Conservation (phyloP, 2,888 invertebrate genomes). For the Pediacus dermestoides region DNA sequence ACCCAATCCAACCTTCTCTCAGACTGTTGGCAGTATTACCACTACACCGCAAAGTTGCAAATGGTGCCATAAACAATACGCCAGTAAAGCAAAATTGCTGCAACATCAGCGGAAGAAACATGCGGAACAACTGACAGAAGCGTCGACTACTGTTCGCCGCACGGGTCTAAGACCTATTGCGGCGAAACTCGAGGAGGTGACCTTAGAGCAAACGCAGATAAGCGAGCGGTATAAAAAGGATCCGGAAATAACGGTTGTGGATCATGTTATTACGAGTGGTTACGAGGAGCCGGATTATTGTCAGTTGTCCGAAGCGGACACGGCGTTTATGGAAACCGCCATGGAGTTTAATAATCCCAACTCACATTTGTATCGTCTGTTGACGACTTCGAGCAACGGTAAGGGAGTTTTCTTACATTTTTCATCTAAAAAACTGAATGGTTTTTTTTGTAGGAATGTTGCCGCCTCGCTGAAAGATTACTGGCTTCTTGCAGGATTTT, state of each 20-base stretch:
- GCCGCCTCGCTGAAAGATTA: conserved; percentile 42
- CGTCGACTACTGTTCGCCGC: too few relatives aligned
- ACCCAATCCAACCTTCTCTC: conserved; percentile 62
- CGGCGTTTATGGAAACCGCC: conserved; percentile 2
- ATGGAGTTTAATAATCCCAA: conserved; percentile 28
- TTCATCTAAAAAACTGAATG: neutral
- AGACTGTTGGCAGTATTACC: conserved; percentile 69
- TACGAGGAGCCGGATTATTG: too few relatives aligned
- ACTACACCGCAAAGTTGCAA: conserved; percentile 68
- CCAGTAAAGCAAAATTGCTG: conserved; percentile 69
- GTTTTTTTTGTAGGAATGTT: conserved; percentile 35
- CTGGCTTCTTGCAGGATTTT: conserved; percentile 25
- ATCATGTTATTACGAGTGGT: too few relatives aligned
- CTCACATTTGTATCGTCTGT: conserved; percentile 43
- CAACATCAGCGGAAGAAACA: conserved; percentile 68
- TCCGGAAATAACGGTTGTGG: too few relatives aligned
- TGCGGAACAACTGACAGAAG: conserved; percentile 45
- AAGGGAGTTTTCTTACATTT: conserved; percentile 18
- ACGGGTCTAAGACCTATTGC: too few relatives aligned
- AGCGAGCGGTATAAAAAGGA: too few relatives aligned
- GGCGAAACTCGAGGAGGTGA: too few relatives aligned
- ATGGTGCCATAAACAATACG: conserved; percentile 86
- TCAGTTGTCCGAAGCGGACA: conserved; percentile 15
- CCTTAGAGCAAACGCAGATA: too few relatives aligned
- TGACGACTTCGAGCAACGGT: conserved; percentile 44